Percentiles rank a stretch among this genome's conserved stretches.
Conservation (phyloP, 2,888 invertebrate species). For the Xanthorhoe spadicearia region DNA sequence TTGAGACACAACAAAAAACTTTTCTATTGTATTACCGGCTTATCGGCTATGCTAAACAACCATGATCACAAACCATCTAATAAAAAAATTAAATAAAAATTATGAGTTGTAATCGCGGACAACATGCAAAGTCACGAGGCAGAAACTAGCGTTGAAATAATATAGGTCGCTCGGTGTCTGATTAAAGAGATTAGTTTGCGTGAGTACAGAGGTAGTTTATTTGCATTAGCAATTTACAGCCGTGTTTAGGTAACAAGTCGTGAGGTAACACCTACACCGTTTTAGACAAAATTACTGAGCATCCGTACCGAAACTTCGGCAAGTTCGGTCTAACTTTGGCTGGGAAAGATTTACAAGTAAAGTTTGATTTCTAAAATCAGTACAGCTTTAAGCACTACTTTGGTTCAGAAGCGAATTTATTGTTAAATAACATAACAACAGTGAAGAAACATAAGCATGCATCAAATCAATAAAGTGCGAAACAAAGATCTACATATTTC, state of each 20-base stretch:
- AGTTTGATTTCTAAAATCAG: conserved; percentile 35
- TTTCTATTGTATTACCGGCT: no score
- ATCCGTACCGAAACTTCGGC: conserved; percentile 34
- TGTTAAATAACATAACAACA: no score
- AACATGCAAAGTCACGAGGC: conserved; percentile 9
- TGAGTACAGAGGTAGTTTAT: conserved; percentile 45
- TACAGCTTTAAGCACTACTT: neutral
- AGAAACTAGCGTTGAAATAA: conserved; percentile 15
- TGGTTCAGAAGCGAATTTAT: neutral
- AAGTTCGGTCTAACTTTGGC: conserved; percentile 41
- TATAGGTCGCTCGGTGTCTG: conserved; percentile 37
- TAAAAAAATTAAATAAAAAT: no score
- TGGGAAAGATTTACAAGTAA: conserved; percentile 39
- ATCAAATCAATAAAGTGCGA: no score
- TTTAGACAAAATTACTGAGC: conserved; percentile 36
- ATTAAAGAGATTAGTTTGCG: conserved; percentile 49
- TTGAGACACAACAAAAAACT: no score
- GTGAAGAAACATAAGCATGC: neutral
- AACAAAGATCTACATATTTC: no score
- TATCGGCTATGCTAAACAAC: no score
- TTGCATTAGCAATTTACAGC: conserved; percentile 53
- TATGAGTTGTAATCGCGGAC: no score
- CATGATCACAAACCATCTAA: no score
- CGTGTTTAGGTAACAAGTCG: conserved; percentile 48
- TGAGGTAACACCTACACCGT: conserved; percentile 40